phyloP scores from a whole-genome alignment of 1,140 invertebrate genomes.

The Streblospio benedicti region DNA sequence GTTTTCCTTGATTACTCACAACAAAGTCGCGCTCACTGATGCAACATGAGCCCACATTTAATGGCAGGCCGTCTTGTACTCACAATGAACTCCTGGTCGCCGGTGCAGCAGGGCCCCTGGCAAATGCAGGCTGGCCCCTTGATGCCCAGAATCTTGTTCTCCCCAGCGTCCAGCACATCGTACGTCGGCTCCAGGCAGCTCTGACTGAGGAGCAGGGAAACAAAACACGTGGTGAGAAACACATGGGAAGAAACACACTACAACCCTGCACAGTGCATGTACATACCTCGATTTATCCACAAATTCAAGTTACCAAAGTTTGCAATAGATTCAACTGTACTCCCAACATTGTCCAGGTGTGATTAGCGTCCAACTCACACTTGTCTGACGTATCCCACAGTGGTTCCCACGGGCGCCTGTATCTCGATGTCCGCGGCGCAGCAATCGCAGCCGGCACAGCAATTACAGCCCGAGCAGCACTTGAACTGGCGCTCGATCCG shows the following conservation, averaged over 20 bases:
- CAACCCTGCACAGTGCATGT: no score
- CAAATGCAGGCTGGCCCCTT: conserved; percentile 16
- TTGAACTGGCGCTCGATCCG: conserved; percentile 33
- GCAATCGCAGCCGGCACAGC: conserved; percentile 9
- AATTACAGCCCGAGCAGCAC: conserved; percentile 29
- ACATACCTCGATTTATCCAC: no score
- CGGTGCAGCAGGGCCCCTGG: conserved; percentile 11
- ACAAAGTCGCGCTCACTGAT: no score
- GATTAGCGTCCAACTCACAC: conserved; percentile 6
- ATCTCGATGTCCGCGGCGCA: conserved; percentile 11
- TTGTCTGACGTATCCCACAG: conserved; percentile 9
- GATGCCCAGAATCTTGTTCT: conserved; percentile 3
- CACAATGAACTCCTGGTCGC: conserved; percentile 10
- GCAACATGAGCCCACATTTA: no score
- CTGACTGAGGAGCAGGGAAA: conserved; percentile 6
- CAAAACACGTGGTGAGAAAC: no score
- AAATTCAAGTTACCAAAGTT: no score
- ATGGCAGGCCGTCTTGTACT: no score
- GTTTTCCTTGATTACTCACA: no score
- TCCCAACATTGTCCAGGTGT: neutral
- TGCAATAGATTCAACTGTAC: neutral
- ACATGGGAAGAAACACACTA: no score
- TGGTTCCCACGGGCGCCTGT: conserved; percentile 12
- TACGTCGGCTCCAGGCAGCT: conserved; percentile 33
- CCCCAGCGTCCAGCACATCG: conserved; percentile 27